phyloP scores from a whole-genome alignment of 2,113 vertebrate species.

The Poeciliopsis turrubarensis region DNA sequence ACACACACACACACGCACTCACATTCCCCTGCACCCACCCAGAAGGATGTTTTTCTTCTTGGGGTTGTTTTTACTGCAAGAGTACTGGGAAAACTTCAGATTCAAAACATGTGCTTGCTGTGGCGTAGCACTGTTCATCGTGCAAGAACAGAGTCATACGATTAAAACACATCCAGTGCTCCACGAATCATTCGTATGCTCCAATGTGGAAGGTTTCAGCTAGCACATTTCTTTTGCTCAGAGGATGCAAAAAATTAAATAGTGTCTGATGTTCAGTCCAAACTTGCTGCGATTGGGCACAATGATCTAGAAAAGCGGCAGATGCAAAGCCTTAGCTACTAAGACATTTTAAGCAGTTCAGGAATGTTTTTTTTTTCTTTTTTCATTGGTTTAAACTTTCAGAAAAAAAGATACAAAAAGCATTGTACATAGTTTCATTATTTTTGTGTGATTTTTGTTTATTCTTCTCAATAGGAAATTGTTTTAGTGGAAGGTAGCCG shows the following conservation, averaged over 20 bases:
- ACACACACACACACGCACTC: too few species aligned
- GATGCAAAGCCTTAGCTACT: too few species aligned
- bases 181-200: neutral
- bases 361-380: neutral
- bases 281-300: neutral
- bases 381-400: neutral
- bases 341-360: neutral
- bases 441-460: neutral
- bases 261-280: neutral
- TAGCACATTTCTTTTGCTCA: neutral
- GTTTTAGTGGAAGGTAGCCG: slow-evolving; percentile 89
- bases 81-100: slow-evolving; percentile 3
- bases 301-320: neutral
- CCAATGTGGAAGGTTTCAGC: neutral
- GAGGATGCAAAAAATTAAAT: neutral
- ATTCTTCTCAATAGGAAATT: slow-evolving; percentile 80
- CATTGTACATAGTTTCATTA: too few species aligned
- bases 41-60: slow-evolving; percentile 65
- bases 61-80: slow-evolving; percentile 41
- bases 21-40: slow-evolving; percentile 9
- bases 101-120: slow-evolving; percentile 7
- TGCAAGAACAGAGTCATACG: neutral
- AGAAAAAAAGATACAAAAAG: too few species aligned
- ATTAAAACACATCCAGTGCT: neutral
- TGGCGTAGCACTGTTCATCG: neutral